A percentile compares a stretch with the other conserved stretches of the same genome.
These are phyloP conservation scores for Meloe dianella DNA, from an alignment of 2,888 invertebrate species.

Conservation along the genomic window DNA sequence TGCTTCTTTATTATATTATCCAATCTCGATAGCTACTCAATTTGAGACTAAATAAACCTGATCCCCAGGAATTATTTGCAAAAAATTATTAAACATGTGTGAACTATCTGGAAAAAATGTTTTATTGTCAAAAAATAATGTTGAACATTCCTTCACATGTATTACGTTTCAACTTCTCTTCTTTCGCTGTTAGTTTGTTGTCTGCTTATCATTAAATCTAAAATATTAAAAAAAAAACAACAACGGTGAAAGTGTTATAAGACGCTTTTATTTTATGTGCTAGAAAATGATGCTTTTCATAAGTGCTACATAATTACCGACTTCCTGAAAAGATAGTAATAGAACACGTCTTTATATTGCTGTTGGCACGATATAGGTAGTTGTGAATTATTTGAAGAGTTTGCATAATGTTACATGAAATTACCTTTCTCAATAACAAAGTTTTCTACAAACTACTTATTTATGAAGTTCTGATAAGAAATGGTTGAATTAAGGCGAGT, in stretches of 20 bases:
- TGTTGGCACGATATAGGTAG: not conserved
- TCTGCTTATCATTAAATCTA: not conserved
- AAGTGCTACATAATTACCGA: not conserved
- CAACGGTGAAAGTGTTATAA: not conserved
- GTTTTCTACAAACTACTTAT: not conserved
- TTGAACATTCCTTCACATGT: not conserved
- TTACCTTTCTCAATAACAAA: constrained; percentile 5
- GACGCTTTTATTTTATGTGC: too few species aligned
- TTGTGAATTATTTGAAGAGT: constrained; percentile 11
- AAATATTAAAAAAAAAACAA: not conserved
- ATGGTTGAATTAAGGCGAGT: not conserved
- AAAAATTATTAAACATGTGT: not conserved
- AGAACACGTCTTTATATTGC: not conserved
- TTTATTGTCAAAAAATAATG: not conserved
- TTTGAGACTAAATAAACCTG: too few species aligned
- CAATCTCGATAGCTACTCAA: too few species aligned
- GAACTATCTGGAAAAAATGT: not conserved
- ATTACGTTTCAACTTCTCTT: not conserved
- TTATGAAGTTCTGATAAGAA: constrained; percentile 3
- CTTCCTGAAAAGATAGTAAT: not conserved
- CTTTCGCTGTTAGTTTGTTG: not conserved
- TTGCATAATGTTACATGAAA: constrained; percentile 11
- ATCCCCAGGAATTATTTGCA: not conserved
- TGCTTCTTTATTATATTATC: too few species aligned
- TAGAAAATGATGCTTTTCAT: not conserved